Conservation (phyloP, 1,140 invertebrate species). For the Stegodyphus mimosarum region DNA sequence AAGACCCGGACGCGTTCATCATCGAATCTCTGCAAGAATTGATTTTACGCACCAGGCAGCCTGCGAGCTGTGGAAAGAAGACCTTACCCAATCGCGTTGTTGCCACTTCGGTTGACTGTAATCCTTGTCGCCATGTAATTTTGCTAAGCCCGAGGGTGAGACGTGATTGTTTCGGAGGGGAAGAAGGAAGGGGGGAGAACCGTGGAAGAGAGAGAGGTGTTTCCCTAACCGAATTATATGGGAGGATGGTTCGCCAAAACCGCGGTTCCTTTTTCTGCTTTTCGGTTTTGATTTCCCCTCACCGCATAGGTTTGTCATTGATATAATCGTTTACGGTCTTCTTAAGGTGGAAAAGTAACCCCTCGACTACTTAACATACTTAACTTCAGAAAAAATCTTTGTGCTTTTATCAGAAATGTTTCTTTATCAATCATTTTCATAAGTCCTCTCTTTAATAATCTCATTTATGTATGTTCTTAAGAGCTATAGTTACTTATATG, state of each 20-base stretch:
- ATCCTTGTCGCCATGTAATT: conserved; percentile 30
- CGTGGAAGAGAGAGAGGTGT: not conserved
- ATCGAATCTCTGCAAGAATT: conserved; percentile 6
- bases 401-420: too few relatives aligned
- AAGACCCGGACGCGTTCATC: not conserved
- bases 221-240: conserved; percentile 10
- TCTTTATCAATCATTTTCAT: too few relatives aligned
- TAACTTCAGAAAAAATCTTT: too few relatives aligned
- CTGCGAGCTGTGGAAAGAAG: not conserved
- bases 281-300: too few relatives aligned
- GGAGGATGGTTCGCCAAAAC: conserved; percentile 6
- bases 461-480: too few relatives aligned
- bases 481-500: too few relatives aligned
- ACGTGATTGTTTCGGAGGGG: conserved; percentile 4
- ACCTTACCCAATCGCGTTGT: conserved; percentile 11
- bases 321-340: not conserved
- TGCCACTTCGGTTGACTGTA: conserved; percentile 30
- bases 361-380: too few relatives aligned
- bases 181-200: not conserved
- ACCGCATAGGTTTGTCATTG: not conserved
- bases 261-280: not conserved
- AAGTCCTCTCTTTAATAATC: too few relatives aligned
- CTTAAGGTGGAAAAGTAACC: not conserved
- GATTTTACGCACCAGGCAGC: conserved; percentile 6
- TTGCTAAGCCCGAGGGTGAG: conserved; percentile 6